phyloP scores from a whole-genome alignment of 2,113 vertebrate genomes.

The Pelodiscus sinensis region DNA sequence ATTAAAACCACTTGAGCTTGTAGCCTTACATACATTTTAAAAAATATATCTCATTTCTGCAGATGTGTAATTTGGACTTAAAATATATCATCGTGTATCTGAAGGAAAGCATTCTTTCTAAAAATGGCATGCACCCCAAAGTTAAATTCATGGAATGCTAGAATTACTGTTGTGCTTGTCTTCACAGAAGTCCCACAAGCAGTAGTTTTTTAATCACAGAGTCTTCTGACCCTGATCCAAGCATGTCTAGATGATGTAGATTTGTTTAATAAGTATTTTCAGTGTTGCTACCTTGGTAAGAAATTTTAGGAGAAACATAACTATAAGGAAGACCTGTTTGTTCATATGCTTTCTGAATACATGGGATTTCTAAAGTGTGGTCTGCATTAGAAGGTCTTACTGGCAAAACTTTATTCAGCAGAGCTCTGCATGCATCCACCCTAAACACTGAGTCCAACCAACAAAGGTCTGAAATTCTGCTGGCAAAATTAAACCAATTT shows the following conservation, averaged over 20 bases:
- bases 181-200: background rate
- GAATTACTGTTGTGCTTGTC: background rate
- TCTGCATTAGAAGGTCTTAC: background rate
- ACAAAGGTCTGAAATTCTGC: background rate
- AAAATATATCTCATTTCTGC: background rate
- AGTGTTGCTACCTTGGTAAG: background rate
- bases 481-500: background rate
- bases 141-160: background rate
- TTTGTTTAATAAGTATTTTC: background rate
- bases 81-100: background rate
- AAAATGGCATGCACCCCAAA: background rate
- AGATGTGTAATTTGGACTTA: background rate
- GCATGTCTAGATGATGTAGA: background rate
- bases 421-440: background rate
- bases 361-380: background rate
- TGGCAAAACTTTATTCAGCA: background rate
- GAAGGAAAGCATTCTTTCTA: background rate
- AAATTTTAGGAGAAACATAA: background rate
- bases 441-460: background rate
- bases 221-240: background rate
- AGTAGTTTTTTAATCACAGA: background rate
- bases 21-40: background rate
- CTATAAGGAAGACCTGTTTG: background rate
- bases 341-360: background rate
- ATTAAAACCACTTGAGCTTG: background rate